Base-by-base conservation (phyloP, 2,888 invertebrate species). In the Hemistola chrysoprasaria region DNA sequence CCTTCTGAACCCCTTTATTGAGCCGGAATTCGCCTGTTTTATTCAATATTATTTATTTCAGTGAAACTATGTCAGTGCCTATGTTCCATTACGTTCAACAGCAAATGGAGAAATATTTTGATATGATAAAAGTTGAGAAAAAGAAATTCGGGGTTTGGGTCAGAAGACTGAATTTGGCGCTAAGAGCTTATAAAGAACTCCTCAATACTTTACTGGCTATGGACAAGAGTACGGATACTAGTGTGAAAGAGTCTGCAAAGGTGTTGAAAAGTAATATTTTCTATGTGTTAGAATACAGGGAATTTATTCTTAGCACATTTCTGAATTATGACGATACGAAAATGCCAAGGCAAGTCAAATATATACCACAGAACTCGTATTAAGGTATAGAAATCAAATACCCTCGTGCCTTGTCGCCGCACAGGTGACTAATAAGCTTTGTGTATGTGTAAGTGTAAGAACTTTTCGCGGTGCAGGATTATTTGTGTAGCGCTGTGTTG, bases 51-150 rank as follows among this genome's bases (percentile, higher is more conserved):
- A 20, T 25, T 27, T 32, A 57, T 90, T 91, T 62, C 76, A 97
- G 97, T 76, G 98, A 98, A 87, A 98, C 98, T 1, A 92, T 98
- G 91, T 95, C 97, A 8, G 93, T 97, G 2, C 93, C 95, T 49
- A 93, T 95, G 62, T 98, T 99, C 80, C 97, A 99, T 85, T 96
- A 96, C 80, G 95, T 98, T 5, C 98, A 98, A 79, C 95, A 96
- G 60, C 95, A 97, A 83, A 92, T 98, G 90, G 97, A 97, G 67
- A 92, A 91, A 49, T 95, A 94, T 70, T 92, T 92, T 69, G 97
- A 97, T 65, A 94, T 95, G 93, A 94, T 98, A 66, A 83, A 90
- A 55, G 91, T 92, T 29, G 97, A 98, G 70, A 98, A 98, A 85
- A 95, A 95, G 69, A 95, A 95, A 70, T 91, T 93, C 49, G 82